Evolutionary conservation across 2,113 vertebrate genomes (phyloP), one percentile per base, ranked within the genome.

Genomic region (Callopanchax toddi): DNA sequence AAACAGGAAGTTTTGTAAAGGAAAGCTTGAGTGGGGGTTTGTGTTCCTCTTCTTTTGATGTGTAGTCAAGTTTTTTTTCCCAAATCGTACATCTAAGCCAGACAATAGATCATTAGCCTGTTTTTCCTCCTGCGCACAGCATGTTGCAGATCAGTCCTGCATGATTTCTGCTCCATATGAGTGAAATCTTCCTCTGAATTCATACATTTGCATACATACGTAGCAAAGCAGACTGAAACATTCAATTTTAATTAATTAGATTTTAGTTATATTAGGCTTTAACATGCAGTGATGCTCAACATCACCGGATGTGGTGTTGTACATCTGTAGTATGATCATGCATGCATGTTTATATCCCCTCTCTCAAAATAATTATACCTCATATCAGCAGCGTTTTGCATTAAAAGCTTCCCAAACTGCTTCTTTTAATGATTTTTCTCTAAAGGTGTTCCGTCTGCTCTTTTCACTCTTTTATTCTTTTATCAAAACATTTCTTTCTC

Each of bases 181-280:
- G 40, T 49, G 56, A 23, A 68, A 20, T 55, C 42, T 49, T 45
- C 1, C 20, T 43, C 15, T 60, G 39, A 73, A 65, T 67, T 37
- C 67, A 73, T 80, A 60, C 32, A 11, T 50, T 52, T 55, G 53
- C 37, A 32, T 66, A 57, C 40, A 11, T 40, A 23, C 45, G 56
- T 69, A 60, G 49, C 60, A 42, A 40, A 32, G 37, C 48, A 45
- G 69, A 51, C 62, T 42, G 11, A 60, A 9, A 55, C 53, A 23
- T 67, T 21, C 7, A 5, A 23, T 12, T 54, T 65, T 77, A 67
- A 82, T 82, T 65, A 84, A 78, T 74, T 61, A 54, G 64, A 55
- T 77, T 40, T 67, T 54, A 40, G 18, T 45, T 57, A 51, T 72
- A 29, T 54, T 25, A 64, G 66, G n/a, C n/a, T 49, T 58, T 70